phyloP scores from a whole-genome alignment of 2,113 vertebrate genomes.

The Setophaga petechia region DNA sequence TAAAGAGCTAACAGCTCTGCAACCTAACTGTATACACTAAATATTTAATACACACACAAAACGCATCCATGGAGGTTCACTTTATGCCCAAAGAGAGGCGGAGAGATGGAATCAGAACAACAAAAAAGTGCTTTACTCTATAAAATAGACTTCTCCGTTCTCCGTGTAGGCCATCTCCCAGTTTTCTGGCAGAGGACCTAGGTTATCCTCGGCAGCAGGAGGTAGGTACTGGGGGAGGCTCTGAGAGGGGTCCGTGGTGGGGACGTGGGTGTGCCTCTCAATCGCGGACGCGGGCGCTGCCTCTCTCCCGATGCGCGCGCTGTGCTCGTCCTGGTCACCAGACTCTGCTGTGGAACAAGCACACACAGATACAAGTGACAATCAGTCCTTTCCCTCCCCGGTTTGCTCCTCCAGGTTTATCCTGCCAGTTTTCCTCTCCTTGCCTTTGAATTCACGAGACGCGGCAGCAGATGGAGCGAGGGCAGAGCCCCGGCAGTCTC shows the following conservation, averaged over 20 bases:
- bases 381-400: not conserved
- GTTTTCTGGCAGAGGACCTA: slow-evolving; percentile 96
- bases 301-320: slow-evolving; percentile 71
- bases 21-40: not conserved
- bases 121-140: slow-evolving; percentile 87
- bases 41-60: slow-evolving; percentile 1
- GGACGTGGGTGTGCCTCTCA: slow-evolving; percentile 79
- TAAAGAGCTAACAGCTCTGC: not conserved
- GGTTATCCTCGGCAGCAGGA: slow-evolving; percentile 91
- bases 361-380: not conserved
- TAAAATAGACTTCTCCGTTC: slow-evolving; percentile 99
- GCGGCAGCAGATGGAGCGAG: not conserved
- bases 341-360: slow-evolving; percentile 82
- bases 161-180: slow-evolving; percentile 99
- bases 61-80: not conserved
- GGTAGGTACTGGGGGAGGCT: slow-evolving; percentile 92
- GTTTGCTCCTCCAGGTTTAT: not conserved
- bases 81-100: not conserved
- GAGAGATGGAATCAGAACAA: not conserved
- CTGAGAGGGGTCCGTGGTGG: slow-evolving; percentile 97
- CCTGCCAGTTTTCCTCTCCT: not conserved
- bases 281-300: slow-evolving; percentile 67
- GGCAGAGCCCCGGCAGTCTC: not conserved
- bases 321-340: slow-evolving; percentile 91
- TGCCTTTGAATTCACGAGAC: not conserved